These are phyloP conservation scores for Anas flavirostris DNA, from an alignment of 2,797 vertebrate species.

Conservation along the genomic window DNA sequence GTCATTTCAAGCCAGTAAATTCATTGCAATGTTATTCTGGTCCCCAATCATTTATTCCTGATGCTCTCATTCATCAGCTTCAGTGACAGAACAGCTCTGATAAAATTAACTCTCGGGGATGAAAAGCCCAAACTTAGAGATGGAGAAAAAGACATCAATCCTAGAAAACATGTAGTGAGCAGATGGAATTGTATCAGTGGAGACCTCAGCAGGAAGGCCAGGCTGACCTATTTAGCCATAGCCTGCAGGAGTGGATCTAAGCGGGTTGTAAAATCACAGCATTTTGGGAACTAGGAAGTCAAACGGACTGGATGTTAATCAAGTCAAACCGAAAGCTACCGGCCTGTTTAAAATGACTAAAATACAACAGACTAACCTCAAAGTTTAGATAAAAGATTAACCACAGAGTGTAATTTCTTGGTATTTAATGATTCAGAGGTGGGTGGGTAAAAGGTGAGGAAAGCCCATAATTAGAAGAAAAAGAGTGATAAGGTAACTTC, in stretches of 20 bases:
- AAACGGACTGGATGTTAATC: not conserved
- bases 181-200: not conserved
- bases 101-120: not conserved
- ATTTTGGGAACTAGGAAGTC: not conserved
- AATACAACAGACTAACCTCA: not conserved
- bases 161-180: not conserved
- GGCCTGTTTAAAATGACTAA: not conserved
- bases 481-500: not conserved
- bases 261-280: not conserved
- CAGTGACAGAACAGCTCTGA: not conserved
- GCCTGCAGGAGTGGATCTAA: not conserved
- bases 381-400: not conserved
- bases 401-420: not conserved
- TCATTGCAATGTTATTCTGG: not conserved
- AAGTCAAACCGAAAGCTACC: not conserved
- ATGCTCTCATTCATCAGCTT: not conserved
- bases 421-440: not conserved
- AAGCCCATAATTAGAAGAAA: not conserved
- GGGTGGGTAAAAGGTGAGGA: not conserved
- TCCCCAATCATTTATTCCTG: not conserved
- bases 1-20: not conserved
- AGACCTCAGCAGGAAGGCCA: not conserved
- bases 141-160: not conserved
- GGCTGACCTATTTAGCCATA: not conserved
- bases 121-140: not conserved